phyloP scores from a whole-genome alignment of 2,888 invertebrate species.

The Ceriagrion tenellum region DNA sequence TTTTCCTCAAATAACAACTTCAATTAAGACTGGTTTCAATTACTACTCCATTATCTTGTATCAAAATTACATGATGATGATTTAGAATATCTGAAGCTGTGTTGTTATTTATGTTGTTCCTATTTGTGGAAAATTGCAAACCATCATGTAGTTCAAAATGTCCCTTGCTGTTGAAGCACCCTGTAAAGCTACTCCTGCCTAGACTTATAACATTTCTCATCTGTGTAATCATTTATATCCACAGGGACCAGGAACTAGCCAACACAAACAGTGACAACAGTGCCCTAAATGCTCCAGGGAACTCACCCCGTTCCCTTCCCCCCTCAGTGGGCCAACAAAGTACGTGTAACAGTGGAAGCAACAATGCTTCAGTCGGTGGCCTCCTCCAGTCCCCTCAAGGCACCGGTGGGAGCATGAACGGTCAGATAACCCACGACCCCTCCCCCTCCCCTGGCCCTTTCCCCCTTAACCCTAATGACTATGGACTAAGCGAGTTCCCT shows the following conservation, averaged over 20 bases:
- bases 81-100: too few relatives aligned
- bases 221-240: neutral
- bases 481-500: constrained; percentile 78
- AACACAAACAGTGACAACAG: constrained; percentile 45
- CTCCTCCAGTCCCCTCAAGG: constrained; percentile 61
- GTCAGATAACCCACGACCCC: constrained; percentile 57
- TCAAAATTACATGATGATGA: too few relatives aligned
- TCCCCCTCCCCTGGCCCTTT: constrained; percentile 70
- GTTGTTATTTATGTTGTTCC: too few relatives aligned
- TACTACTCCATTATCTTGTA: too few relatives aligned
- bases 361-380: constrained; percentile 33
- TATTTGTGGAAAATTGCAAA: too few relatives aligned
- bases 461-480: constrained; percentile 78
- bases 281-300: constrained; percentile 36
- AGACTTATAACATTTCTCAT: neutral
- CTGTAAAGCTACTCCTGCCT: too few relatives aligned
- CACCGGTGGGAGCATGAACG: constrained; percentile 54
- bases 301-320: constrained; percentile 50
- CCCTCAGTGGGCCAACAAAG: constrained; percentile 49
- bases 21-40: too few relatives aligned
- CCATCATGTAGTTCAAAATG: too few relatives aligned
- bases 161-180: too few relatives aligned
- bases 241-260: constrained; percentile 50
- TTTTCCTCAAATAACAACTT: too few relatives aligned
- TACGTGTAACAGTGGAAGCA: constrained; percentile 51